Evolutionary conservation across 2,113 vertebrate species (phyloP).

Genomic region (Ceyx melanurus): DNA sequence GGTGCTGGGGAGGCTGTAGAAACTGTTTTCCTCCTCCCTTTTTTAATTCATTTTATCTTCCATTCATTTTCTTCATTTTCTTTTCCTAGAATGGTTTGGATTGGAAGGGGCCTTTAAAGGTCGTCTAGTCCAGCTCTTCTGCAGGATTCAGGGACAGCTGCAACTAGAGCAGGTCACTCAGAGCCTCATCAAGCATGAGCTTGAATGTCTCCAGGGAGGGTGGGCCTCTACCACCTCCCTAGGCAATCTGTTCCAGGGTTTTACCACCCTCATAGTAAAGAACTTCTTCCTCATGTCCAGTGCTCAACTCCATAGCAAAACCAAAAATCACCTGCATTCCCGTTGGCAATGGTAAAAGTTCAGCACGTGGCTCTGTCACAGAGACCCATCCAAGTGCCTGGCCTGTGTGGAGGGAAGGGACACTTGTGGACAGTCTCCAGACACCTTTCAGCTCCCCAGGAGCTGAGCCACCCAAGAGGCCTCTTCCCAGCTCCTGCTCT

Average conservation of each 20-base stretch:
- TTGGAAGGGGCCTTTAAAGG: too few species aligned
- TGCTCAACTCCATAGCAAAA: neutral
- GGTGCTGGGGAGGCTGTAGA: neutral
- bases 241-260: too few species aligned
- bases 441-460: too few species aligned
- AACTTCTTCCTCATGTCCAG: too few species aligned
- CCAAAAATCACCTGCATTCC: neutral
- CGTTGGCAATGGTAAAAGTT: neutral
- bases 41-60: neutral
- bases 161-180: too few species aligned
- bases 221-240: too few species aligned
- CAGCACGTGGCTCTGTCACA: neutral
- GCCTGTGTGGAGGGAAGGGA: neutral
- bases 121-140: too few species aligned
- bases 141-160: too few species aligned
- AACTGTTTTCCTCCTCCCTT: neutral
- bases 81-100: too few species aligned
- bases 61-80: neutral
- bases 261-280: too few species aligned
- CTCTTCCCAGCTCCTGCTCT: neutral
- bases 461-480: neutral
- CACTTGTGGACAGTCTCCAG: neutral
- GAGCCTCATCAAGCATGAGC: too few species aligned
- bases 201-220: too few species aligned
- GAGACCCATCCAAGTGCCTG: neutral